Evolutionary conservation across 2,113 vertebrate genomes (phyloP).

Genomic region (Melanostigma gelatinosum): DNA sequence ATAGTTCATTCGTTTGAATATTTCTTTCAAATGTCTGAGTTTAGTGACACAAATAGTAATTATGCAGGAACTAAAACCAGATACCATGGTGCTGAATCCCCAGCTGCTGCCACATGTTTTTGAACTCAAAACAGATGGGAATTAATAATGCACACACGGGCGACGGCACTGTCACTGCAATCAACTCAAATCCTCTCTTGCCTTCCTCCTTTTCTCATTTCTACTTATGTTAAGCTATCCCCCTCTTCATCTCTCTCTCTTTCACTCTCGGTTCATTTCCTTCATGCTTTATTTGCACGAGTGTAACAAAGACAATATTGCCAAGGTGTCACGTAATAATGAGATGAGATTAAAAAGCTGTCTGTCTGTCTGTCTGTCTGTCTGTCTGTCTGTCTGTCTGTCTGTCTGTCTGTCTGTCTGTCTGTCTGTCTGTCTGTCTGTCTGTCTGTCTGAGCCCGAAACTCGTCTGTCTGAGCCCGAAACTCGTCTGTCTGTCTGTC

Average conservation of each 20-base stretch:
- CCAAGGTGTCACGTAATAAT: too few relatives aligned
- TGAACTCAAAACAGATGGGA: conserved; percentile 77
- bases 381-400: too few relatives aligned
- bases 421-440: too few relatives aligned
- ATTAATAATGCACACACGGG: conserved; percentile 67
- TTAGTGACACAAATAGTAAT: background rate
- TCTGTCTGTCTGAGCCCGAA: too few relatives aligned
- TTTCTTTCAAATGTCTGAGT: background rate
- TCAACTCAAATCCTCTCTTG: conserved; percentile 67
- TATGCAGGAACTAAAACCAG: background rate
- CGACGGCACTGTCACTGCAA: conserved; percentile 54
- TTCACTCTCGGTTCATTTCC: too few relatives aligned
- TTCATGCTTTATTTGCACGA: too few relatives aligned
- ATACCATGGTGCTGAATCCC: conserved; percentile 18
- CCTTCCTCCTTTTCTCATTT: conserved; percentile 46
- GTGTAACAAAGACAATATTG: too few relatives aligned
- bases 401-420: too few relatives aligned
- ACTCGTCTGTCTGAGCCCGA: too few relatives aligned
- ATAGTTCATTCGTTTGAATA: background rate
- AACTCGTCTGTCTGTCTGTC: too few relatives aligned
- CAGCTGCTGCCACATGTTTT: conserved; percentile 51
- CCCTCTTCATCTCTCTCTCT: background rate
- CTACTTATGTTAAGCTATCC: conserved; percentile 49
- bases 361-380: too few relatives aligned
- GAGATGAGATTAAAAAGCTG: too few relatives aligned